phyloP scores from a whole-genome alignment of 2,797 vertebrate species.

The Eulemur mongoz region DNA sequence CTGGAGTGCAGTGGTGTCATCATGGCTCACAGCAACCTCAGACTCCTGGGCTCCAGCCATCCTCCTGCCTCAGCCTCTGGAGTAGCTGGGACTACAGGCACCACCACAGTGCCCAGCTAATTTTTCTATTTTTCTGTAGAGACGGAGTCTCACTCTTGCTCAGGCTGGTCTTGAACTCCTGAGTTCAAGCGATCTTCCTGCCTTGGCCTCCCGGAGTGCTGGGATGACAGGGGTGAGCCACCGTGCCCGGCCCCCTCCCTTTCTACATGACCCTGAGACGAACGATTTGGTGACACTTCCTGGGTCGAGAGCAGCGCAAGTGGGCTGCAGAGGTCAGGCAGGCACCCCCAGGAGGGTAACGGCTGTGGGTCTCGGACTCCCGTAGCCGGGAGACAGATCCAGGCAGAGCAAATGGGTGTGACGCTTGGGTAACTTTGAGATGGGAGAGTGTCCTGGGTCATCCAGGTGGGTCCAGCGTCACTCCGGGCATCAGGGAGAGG shows the following conservation, averaged over 20 bases:
- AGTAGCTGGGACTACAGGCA: background rate
- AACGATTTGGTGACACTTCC: background rate
- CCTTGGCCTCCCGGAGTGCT: too few relatives aligned
- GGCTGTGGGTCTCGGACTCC: background rate
- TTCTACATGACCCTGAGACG: background rate
- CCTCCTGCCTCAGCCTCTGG: background rate
- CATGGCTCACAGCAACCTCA: background rate
- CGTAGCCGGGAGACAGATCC: background rate
- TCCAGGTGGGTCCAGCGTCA: background rate
- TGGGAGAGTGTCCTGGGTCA: too few relatives aligned
- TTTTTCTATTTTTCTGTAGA: background rate
- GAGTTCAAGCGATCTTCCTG: background rate
- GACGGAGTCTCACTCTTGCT: background rate
- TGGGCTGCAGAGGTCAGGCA: background rate
- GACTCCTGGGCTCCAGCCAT: background rate
- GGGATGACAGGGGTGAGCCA: background rate
- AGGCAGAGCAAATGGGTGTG: background rate
- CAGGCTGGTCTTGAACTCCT: background rate
- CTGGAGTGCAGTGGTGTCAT: background rate
- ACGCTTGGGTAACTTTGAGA: background rate
- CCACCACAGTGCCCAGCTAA: background rate
- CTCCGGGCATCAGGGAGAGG: too few relatives aligned
- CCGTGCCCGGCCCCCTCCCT: background rate
- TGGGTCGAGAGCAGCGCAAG: background rate
- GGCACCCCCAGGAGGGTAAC: background rate